Conservation (phyloP, 2,888 invertebrate genomes). For the Pollenia griseotomentosa region DNA sequence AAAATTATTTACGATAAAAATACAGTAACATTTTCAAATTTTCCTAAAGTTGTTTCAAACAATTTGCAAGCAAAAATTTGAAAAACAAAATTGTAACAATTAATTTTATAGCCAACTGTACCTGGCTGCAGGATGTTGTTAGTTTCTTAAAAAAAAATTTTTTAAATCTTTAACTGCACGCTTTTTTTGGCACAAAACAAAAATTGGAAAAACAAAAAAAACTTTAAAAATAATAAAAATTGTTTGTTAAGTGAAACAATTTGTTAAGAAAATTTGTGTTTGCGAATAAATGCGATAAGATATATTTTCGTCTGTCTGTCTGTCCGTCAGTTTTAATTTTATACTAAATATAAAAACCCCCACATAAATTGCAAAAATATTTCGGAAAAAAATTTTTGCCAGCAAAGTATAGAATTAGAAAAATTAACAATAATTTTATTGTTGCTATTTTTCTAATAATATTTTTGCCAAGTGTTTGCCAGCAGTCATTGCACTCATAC, state of each 20-base stretch:
- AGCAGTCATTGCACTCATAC: slow-evolving; percentile 69
- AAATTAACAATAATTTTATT: slow-evolving; percentile 1
- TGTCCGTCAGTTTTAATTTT: background rate
- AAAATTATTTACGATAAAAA: no score
- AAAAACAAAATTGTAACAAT: no score
- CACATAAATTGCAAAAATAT: slow-evolving; percentile 29
- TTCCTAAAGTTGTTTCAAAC: background rate
- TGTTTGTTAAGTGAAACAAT: slow-evolving; percentile 12
- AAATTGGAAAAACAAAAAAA: slow-evolving; percentile 2
- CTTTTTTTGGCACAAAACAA: background rate
- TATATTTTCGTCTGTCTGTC: slow-evolving; percentile 8
- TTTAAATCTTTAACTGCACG: background rate
- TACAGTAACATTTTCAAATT: no score
- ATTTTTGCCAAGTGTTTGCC: slow-evolving; percentile 33
- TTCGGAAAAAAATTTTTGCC: slow-evolving; percentile 17
- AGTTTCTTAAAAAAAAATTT: background rate
- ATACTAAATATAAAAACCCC: slow-evolving; percentile 14
- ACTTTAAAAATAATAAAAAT: background rate
- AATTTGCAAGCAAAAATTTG: background rate
- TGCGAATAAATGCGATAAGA: slow-evolving; percentile 48
- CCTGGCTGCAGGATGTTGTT: background rate
- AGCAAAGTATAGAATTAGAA: slow-evolving; percentile 47
- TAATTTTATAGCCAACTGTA: background rate
- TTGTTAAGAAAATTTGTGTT: slow-evolving; percentile 15
- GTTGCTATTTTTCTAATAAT: slow-evolving; percentile 39